Base-by-base conservation (phyloP, 1,140 invertebrate genomes). In the Magallana angulata region DNA sequence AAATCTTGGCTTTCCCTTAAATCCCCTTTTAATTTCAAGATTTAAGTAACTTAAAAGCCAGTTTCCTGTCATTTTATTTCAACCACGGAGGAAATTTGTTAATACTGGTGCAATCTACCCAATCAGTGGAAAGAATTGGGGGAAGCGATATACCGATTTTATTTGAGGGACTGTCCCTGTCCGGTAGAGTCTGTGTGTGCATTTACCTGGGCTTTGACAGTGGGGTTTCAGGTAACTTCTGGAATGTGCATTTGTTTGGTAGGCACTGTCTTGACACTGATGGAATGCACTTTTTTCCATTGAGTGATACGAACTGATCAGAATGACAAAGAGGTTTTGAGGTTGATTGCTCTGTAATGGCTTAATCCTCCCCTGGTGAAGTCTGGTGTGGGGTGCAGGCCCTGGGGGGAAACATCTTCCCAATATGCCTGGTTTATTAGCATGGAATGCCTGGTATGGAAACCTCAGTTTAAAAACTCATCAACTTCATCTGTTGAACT, bases 271-370 rank as follows among this genome's bases (percentile, higher is more conserved):
- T 76, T 36, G 68, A 76, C 68, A 76, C 7, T 76, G 68, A 76
- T 30, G 68, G 68, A 76, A 76, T 76, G 68, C 14, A 30, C 68
- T 76, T 76, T 30, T 64, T 76, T 76, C 68, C 68, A 76, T 48
- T 76, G 68, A 76, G 68, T 76, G 68, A 76, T 36, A 76, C 24
- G 68, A 76, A 76, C 36, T 76, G 68, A 76, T 76, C 68, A 76
- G 68, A 30, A 76, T 76, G 68, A 76, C 68, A 76, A 76, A 76
- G 68, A 36, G 24, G 18, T 2, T 76, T 68, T 76, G 68, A 76
- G 68, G 68, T 76, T 76, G 68, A 76, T 76, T 36, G 68, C 68
- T 76, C 24, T 76, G 24, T 76, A 76, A 76, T 76, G 68, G 68
- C 68, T 76, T 30, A 76, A 76, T 76, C 68, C 68, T 76, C 68